A percentile compares a stretch with the other conserved stretches of the same genome.
Evolutionary conservation across 2,888 invertebrate genomes (phyloP).

Genomic region (Orthosia cruda): DNA sequence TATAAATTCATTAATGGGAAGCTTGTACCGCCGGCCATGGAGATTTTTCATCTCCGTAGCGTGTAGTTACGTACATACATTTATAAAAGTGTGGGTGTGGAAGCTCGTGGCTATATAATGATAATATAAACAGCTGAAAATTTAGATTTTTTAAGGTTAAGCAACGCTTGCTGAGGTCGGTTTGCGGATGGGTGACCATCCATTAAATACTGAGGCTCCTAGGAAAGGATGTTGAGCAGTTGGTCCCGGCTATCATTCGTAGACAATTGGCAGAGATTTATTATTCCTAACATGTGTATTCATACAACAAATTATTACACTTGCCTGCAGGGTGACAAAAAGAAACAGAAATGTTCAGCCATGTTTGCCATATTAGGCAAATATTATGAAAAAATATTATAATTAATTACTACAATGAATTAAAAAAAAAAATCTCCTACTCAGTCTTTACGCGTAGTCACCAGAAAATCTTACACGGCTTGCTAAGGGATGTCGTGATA

Average conservation of each 20-base stretch:
- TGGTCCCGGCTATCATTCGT: not conserved
- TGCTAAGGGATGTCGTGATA: too few relatives aligned
- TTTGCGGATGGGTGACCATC: not conserved
- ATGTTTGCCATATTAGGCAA: too few relatives aligned
- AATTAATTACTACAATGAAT: too few relatives aligned
- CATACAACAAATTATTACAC: too few relatives aligned
- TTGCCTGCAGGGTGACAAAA: too few relatives aligned
- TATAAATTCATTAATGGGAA: constrained; percentile 87
- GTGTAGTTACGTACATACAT: constrained; percentile 18
- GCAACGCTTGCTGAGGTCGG: not conserved
- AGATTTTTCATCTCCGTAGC: constrained; percentile 69
- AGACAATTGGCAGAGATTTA: not conserved
- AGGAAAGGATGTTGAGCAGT: not conserved
- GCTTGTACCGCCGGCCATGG: constrained; percentile 72
- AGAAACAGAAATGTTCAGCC: too few relatives aligned
- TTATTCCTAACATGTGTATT: too few relatives aligned
- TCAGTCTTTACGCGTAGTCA: not conserved
- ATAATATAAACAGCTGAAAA: not conserved
- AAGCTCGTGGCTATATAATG: not conserved
- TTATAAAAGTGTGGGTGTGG: constrained; percentile 24
- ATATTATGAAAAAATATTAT: too few relatives aligned
- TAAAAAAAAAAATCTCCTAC: too few relatives aligned
- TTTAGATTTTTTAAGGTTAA: not conserved
- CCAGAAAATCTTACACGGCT: too few relatives aligned
- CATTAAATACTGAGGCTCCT: not conserved